Base-by-base conservation (phyloP, 2,797 vertebrate genomes). In the Orestias chungarensis region DNA sequence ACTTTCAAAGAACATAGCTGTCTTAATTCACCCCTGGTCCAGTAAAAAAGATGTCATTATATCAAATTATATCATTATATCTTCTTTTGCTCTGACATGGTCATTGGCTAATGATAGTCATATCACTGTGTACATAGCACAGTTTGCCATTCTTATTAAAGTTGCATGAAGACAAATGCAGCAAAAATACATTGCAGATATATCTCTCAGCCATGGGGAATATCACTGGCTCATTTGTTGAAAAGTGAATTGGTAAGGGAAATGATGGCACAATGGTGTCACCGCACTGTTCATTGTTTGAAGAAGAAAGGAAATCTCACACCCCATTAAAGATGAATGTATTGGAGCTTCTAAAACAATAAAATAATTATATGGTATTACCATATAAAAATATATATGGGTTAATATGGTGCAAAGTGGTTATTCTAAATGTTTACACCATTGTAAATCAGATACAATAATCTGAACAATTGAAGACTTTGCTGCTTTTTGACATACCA, bases 161-260 rank as follows among this genome's bases (percentile, higher is more conserved):
- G 68, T 75, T n/a, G 75, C 77, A 91, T 90, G 86, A 90, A 89
- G 90, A 92, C 81, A 49, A 85, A 92, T 90, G 78, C 73, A 57
- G 71, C 42, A 27, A 80, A 75, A 79, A 74, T 82, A 70, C 40
- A 59, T 25, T 49, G 46, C 64, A 47, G 84, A 85, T 85, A 64
- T 79, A 82, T 75, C 82, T 79, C 81, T 81, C 83, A 62, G 86
- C 92, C 86, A 82, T 71, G 79, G 82, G 83, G 81, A 82, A 75
- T 73, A 78, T 71, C 77, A 70, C 70, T 68, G 82, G 83, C 67
- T 86, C 85, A 86, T 92, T 92, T 89, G 81, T 79, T 85, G 79
- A 74, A 82, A 81, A 85, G 82, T 81, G 82, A 91, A 87, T 86
- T 83, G 68, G 85, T 89, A 88, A 80, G 74, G 82, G 79, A 84